These are phyloP conservation scores for Psilopsiagon aurifrons DNA, from an alignment of 2,113 vertebrate species.

Conservation along the genomic window DNA sequence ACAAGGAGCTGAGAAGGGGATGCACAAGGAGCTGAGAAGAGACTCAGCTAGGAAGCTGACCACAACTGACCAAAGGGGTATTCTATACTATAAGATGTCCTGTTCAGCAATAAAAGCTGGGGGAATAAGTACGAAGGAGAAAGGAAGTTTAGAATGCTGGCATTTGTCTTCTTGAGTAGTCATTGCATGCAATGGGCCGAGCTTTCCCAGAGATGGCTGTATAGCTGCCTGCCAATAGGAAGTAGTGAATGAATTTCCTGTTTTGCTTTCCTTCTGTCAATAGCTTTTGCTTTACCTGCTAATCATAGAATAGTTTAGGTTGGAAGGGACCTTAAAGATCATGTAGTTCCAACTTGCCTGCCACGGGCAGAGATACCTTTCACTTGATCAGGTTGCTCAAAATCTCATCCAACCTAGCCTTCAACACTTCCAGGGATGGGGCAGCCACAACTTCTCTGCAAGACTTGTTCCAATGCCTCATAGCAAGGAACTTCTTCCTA, in stretches of 20 bases:
- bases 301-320: not conserved
- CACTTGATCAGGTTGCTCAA: not conserved
- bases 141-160: not conserved
- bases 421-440: not conserved
- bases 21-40: no score
- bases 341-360: not conserved
- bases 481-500: not conserved
- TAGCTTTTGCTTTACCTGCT: not conserved
- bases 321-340: not conserved
- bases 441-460: not conserved
- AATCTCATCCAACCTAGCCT: not conserved
- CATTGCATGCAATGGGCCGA: not conserved
- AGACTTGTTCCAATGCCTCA: not conserved
- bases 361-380: not conserved
- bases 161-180: not conserved
- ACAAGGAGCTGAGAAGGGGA: not conserved
- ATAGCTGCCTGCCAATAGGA: not conserved
- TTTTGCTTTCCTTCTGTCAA: not conserved
- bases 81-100: not conserved
- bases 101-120: not conserved
- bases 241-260: not conserved
- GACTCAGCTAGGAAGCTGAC: not conserved
- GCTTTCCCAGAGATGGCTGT: not conserved
- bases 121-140: not conserved
- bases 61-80: not conserved